Evolutionary conservation across 2,797 vertebrate species (phyloP).

Genomic region (Buphagus erythrorhynchus): DNA sequence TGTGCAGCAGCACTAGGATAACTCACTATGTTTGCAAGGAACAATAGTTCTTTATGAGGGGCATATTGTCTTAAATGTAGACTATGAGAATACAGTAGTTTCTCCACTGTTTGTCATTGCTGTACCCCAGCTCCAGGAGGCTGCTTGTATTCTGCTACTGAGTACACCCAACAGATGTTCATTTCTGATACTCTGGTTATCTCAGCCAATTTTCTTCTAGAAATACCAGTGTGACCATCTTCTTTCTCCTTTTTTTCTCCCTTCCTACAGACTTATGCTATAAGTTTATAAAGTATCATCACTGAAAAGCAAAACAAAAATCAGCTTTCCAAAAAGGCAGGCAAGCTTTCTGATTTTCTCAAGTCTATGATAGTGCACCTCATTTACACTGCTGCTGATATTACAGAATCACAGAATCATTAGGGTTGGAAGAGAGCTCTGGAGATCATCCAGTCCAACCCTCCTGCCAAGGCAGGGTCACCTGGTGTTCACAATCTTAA

Average conservation of each 20-base stretch:
- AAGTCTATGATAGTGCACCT: accelerated
- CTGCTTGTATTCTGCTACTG: background rate
- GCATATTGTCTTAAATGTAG: background rate
- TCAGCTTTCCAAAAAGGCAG: background rate
- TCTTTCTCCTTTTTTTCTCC: background rate
- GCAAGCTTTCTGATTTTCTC: background rate
- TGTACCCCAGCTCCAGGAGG: background rate
- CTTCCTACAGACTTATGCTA: background rate
- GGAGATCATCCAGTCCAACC: background rate
- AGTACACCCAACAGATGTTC: background rate
- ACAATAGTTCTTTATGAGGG: background rate
- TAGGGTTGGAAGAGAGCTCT: background rate
- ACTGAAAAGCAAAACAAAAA: background rate
- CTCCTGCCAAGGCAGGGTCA: background rate
- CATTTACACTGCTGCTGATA: background rate
- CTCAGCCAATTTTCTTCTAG: background rate
- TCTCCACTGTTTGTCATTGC: background rate
- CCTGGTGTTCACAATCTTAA: background rate
- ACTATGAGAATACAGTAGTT: background rate
- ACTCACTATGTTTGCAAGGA: background rate
- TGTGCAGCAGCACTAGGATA: background rate
- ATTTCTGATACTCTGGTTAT: background rate
- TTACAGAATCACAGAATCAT: background rate
- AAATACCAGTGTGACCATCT: background rate
- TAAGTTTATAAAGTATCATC: background rate